These are phyloP conservation scores for Pampus argenteus DNA, from an alignment of 2,797 vertebrate genomes.

Conservation along the genomic window DNA sequence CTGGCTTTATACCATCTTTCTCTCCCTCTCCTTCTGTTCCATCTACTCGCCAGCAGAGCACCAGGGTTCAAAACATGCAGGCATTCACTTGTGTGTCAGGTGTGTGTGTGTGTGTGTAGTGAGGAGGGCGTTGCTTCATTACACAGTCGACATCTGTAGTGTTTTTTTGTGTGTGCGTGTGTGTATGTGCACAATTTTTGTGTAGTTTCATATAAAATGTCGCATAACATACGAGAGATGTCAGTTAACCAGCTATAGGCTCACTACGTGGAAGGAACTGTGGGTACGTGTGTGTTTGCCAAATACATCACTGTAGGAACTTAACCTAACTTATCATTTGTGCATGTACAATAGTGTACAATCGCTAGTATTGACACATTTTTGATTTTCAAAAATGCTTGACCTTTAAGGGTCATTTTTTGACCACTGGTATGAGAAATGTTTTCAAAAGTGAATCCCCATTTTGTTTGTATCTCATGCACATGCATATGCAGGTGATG, in stretches of 20 bases:
- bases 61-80: slow-evolving; percentile 72
- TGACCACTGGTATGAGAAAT: no score
- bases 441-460: no score
- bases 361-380: not conserved
- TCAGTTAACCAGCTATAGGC: slow-evolving; percentile 39
- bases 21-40: slow-evolving; percentile 67
- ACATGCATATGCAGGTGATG: not conserved
- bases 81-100: slow-evolving; percentile 65
- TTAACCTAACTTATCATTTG: slow-evolving; percentile 4
- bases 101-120: slow-evolving; percentile 35
- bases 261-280: not conserved
- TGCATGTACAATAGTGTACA: not conserved
- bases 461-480: not conserved
- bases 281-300: not conserved
- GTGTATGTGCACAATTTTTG: slow-evolving; percentile 36
- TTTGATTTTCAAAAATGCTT: not conserved
- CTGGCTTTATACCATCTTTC: slow-evolving; percentile 32
- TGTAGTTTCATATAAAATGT: slow-evolving; percentile 56
- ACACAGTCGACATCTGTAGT: slow-evolving; percentile 60
- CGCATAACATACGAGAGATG: slow-evolving; percentile 37
- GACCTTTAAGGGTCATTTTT: not conserved
- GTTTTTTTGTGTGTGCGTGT: no score
- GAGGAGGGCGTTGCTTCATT: slow-evolving; percentile 46
- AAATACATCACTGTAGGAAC: slow-evolving; percentile 3
- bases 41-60: slow-evolving; percentile 65